phyloP scores from a whole-genome alignment of 2,888 invertebrate genomes.

The Gymnocheta viridis region DNA sequence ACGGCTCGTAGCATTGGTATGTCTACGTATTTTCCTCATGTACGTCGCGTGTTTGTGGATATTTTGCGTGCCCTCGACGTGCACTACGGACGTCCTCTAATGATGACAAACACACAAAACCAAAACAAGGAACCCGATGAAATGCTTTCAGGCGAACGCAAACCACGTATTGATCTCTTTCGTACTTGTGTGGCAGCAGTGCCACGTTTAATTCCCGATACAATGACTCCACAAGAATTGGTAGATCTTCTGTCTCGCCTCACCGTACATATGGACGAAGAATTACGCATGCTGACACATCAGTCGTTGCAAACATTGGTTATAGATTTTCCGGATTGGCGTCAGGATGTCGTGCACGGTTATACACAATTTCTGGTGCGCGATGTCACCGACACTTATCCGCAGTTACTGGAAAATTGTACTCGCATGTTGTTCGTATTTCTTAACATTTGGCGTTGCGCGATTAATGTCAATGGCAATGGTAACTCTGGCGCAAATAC shows the following conservation, averaged over 20 bases:
- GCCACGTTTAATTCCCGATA: conserved; percentile 98
- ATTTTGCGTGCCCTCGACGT: conserved; percentile 96
- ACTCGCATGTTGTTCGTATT: conserved; percentile 95
- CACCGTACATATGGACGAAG: conserved; percentile 99
- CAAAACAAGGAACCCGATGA: conserved; percentile 96
- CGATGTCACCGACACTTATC: conserved; percentile 87
- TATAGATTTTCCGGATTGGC: conserved; percentile 98
- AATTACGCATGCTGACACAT: conserved; percentile 95
- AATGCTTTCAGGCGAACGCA: conserved; percentile 96
- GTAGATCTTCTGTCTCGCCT: conserved; percentile 96
- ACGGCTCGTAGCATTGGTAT: conserved; percentile 98
- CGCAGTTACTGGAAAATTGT: conserved; percentile 92
- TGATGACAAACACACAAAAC: conserved; percentile 98
- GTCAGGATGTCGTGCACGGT: conserved; percentile 96
- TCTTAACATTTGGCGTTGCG: conserved; percentile 95
- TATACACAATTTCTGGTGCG: conserved; percentile 97
- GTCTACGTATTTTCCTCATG: conserved; percentile 97
- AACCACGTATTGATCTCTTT: conserved; percentile 98
- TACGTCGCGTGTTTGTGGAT: conserved; percentile 96
- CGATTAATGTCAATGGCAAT: conserved; percentile 82
- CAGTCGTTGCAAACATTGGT: conserved; percentile 97
- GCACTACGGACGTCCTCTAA: conserved; percentile 97
- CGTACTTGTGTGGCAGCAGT: conserved; percentile 99
- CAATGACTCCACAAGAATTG: conserved; percentile 96
- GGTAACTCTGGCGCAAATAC: conserved; percentile 67